Base-by-base conservation (phyloP, 2,888 invertebrate species). In the Atrina japonica region DNA sequence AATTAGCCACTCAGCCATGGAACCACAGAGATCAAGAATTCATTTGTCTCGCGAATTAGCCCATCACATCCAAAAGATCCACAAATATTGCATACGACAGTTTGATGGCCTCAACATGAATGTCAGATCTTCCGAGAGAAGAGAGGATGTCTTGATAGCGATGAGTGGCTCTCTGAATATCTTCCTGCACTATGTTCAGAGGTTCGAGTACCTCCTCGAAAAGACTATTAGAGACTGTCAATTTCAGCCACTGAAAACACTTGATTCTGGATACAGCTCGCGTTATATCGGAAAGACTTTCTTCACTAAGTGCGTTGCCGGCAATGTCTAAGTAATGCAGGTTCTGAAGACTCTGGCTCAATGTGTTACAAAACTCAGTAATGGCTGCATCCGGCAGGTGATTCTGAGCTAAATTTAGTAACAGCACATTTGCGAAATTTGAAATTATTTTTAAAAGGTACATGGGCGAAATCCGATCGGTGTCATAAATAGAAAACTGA, bases 331-430 rank as follows among this genome's bases (percentile, higher is more conserved):
- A 66, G 6, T 73, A 79, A 50, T 82, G 82, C 35, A 86, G 73
- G 11, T 66, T 43, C 9, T 53, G 43, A 50, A 83, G 63, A 50
- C 76, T 61, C 1, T 61, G 58, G 16, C 63, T 40, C 3, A 86
- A 60, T 7, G 68, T 75, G n/a, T 79, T 55, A 61, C 82, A 80
- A 45, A 86, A 77, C 21, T 79, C 78, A 11, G 73, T 68, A 21
- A 83, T 71, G 3, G 75, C 75, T 0, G 76, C 49, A 55, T 82
- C 81, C 0, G 81, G 78, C 16, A 86, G 61, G 53, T 84, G 82
- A 67, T 85, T 84, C 61, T 86, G 84, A 1, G 83, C 77, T 14
- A 86, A 41, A 63, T 85, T 83, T 0, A 86, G 74, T n/a, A 86
- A 61, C 0, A 67, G 55, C 16, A 86, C 60, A 40, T 76, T 72